phyloP scores from a whole-genome alignment of 2,888 invertebrate genomes.

The Mamestra brassicae region DNA sequence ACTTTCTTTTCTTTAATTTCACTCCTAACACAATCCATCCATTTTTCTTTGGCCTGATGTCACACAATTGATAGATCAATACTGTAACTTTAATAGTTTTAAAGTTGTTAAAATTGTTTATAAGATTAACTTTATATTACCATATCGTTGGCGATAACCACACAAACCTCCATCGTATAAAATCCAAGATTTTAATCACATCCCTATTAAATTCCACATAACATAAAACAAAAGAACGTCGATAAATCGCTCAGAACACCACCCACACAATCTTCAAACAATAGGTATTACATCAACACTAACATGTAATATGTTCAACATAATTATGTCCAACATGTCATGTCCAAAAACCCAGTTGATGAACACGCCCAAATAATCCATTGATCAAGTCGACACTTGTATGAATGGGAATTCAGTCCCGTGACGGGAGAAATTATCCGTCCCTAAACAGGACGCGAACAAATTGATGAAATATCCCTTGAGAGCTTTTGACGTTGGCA shows the following conservation, averaged over 20 bases:
- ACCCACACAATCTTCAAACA: conserved; percentile 51
- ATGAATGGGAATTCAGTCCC: conserved; percentile 13
- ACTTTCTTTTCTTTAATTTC: too few species aligned
- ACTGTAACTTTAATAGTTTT: too few species aligned
- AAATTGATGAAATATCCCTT: background rate
- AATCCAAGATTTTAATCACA: conserved; percentile 12
- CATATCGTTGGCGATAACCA: background rate
- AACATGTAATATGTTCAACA: conserved; percentile 27
- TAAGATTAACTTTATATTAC: background rate
- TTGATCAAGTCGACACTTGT: conserved; percentile 21
- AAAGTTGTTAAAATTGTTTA: too few species aligned
- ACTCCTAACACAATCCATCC: too few species aligned
- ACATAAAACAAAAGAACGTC: conserved; percentile 29
- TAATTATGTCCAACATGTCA: conserved; percentile 50
- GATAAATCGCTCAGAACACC: conserved; percentile 32
- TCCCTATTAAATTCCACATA: conserved; percentile 6
- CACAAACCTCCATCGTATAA: background rate
- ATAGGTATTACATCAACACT: conserved; percentile 48
- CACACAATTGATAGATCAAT: too few species aligned
- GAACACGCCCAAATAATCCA: conserved; percentile 41
- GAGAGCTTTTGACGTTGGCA: background rate
- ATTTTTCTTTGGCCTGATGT: too few species aligned
- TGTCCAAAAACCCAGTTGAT: conserved; percentile 22
- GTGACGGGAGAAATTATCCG: background rate
- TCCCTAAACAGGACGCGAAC: background rate